A percentile compares a stretch with the other conserved stretches of the same genome.
Conservation (phyloP, 1,140 invertebrate genomes). For the Manduca sexta region DNA sequence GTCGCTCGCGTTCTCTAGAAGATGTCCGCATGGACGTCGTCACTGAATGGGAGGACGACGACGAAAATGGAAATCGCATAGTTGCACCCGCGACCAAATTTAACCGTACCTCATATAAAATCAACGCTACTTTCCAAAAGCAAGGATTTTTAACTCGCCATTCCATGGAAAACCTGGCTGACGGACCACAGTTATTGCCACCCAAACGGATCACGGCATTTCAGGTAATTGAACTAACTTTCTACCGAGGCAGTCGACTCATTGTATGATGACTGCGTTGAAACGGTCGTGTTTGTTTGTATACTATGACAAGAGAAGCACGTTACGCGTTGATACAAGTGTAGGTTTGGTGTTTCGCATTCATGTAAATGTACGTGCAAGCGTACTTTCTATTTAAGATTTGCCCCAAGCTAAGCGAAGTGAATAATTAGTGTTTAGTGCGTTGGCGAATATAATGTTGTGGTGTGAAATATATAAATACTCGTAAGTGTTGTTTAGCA, state of each 20-base stretch:
- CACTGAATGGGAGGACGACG: slow-evolving; percentile 77
- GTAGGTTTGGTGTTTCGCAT: slow-evolving; percentile 10
- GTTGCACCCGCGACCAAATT: slow-evolving; percentile 67
- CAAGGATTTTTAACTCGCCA: slow-evolving; percentile 69
- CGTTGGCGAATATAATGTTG: slow-evolving; percentile 29
- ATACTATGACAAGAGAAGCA: too few species aligned
- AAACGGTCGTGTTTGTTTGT: slow-evolving; percentile 6
- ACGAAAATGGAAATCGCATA: slow-evolving; percentile 75
- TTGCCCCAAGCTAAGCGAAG: slow-evolving; percentile 43
- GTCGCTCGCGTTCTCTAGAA: slow-evolving; percentile 79
- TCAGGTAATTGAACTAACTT: slow-evolving; percentile 63
- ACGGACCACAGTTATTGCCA: slow-evolving; percentile 61
- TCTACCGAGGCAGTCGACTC: slow-evolving; percentile 37
- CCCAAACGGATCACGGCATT: slow-evolving; percentile 61
- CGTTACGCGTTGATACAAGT: too few species aligned
- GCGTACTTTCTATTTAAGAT: slow-evolving; percentile 54
- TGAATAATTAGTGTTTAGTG: slow-evolving; percentile 30
- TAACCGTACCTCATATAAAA: slow-evolving; percentile 48
- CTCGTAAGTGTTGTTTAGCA: slow-evolving; percentile 16
- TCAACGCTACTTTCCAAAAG: slow-evolving; percentile 50
- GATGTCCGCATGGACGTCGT: slow-evolving; percentile 79
- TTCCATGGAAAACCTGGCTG: slow-evolving; percentile 81
- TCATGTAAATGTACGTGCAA: slow-evolving; percentile 23
- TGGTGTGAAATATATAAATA: not conserved
- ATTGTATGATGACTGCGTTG: slow-evolving; percentile 25